Conservation (phyloP, 2,888 invertebrate species). For the Aleiodes alternator region DNA sequence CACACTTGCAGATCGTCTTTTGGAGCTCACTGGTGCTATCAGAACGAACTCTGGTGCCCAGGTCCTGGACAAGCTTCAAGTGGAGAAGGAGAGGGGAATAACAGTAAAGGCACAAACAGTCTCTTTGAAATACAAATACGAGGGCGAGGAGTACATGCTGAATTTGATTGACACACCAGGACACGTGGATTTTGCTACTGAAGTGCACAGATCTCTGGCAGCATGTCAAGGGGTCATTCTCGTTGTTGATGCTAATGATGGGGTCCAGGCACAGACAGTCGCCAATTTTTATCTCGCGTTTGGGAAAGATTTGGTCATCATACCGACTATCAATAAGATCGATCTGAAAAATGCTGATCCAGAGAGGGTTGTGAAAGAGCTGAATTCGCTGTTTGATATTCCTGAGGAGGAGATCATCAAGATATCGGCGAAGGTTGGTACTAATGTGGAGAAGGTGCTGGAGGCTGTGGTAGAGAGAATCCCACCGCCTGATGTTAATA, state of each 20-base stretch:
- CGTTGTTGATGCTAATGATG: constrained; percentile 97
- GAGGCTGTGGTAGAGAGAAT: constrained; percentile 86
- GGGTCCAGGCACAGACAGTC: constrained; percentile 97
- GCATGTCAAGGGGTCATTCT: constrained; percentile 97
- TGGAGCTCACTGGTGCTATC: constrained; percentile 93
- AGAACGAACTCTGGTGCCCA: constrained; percentile 82
- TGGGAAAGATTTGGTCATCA: constrained; percentile 86
- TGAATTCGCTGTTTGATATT: constrained; percentile 89
- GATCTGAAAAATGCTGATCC: constrained; percentile 95
- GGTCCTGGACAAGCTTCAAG: constrained; percentile 87
- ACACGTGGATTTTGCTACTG: constrained; percentile 98
- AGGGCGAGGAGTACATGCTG: constrained; percentile 85
- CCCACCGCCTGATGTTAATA: constrained; percentile 83
- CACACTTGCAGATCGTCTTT: constrained; percentile 95
- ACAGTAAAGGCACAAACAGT: constrained; percentile 99
- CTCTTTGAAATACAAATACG: constrained; percentile 86
- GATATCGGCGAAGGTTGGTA: constrained; percentile 94
- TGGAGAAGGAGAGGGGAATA: constrained; percentile 97
- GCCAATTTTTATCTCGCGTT: constrained; percentile 96
- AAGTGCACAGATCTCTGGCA: constrained; percentile 92
- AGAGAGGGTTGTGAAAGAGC: constrained; percentile 86
- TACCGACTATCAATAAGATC: constrained; percentile 97
- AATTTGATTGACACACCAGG: constrained; percentile 99
- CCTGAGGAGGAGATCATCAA: constrained; percentile 83
- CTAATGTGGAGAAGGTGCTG: constrained; percentile 86